Conservation (phyloP, 2,888 invertebrate species). For the Hydropsyche betteni region DNA sequence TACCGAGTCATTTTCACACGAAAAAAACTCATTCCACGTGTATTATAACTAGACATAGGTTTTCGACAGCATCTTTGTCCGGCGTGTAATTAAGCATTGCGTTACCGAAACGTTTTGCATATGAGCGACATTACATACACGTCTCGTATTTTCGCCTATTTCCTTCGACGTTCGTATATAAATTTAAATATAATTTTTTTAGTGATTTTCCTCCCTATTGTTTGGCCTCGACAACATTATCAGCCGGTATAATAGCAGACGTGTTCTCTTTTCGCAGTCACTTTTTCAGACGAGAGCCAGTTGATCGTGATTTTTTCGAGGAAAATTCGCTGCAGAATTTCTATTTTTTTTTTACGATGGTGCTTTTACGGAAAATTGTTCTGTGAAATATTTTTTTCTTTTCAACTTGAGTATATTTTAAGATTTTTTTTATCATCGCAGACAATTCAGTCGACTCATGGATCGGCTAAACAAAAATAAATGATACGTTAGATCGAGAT, state of each 20-base stretch:
- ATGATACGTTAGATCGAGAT: too few species aligned
- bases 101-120: slow-evolving; percentile 13
- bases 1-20: neutral
- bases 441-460: too few species aligned
- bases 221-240: slow-evolving; percentile 19
- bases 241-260: slow-evolving; percentile 2
- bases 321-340: neutral
- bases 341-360: too few species aligned
- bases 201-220: neutral
- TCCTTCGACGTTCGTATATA: neutral
- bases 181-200: slow-evolving; percentile 8
- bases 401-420: too few species aligned
- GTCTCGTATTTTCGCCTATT: slow-evolving; percentile 3
- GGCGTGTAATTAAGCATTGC: slow-evolving; percentile 26
- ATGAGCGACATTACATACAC: slow-evolving; percentile 8
- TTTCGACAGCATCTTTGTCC: slow-evolving; percentile 30
- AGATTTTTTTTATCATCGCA: too few species aligned
- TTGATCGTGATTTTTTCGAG: neutral
- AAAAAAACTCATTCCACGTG: too few species aligned
- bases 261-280: neutral
- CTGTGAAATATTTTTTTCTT: too few species aligned
- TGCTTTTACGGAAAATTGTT: too few species aligned
- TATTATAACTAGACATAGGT: neutral
- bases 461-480: too few species aligned
- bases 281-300: neutral